Evolutionary conservation across 2,113 vertebrate species (phyloP).

Genomic region (Misgurnus mizolepis): DNA sequence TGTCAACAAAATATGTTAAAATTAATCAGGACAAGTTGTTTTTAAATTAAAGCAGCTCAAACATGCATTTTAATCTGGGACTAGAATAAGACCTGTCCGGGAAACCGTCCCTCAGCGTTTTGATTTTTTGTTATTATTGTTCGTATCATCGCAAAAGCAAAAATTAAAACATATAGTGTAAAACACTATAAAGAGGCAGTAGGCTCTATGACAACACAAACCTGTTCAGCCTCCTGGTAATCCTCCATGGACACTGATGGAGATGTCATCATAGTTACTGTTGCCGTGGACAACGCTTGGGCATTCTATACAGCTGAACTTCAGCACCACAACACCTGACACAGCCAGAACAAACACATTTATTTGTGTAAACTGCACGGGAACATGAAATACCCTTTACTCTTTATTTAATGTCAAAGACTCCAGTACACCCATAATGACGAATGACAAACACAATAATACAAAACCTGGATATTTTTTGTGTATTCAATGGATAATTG

Average conservation of each 20-base stretch:
- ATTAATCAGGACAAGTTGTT: too few species aligned
- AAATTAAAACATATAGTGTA: too few species aligned
- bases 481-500: neutral
- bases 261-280: conserved; percentile 62
- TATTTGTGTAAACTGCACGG: neutral
- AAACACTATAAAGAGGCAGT: neutral
- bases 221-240: conserved; percentile 59
- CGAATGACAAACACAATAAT: too few species aligned
- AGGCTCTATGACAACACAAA: conserved; percentile 30
- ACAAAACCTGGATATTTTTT: too few species aligned
- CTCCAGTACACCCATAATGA: too few species aligned
- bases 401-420: neutral
- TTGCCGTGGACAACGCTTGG: conserved; percentile 43
- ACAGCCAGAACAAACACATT: conserved; percentile 29
- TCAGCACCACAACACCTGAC: conserved; percentile 40
- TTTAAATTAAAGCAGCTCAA: too few species aligned
- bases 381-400: neutral
- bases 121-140: too few species aligned
- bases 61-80: too few species aligned
- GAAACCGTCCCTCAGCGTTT: too few species aligned
- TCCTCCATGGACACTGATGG: conserved; percentile 61
- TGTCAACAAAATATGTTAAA: too few species aligned
- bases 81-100: too few species aligned
- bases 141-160: too few species aligned
- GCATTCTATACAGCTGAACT: conserved; percentile 54